Conservation (phyloP, 2,113 vertebrate genomes). For the Heliornis fulica region DNA sequence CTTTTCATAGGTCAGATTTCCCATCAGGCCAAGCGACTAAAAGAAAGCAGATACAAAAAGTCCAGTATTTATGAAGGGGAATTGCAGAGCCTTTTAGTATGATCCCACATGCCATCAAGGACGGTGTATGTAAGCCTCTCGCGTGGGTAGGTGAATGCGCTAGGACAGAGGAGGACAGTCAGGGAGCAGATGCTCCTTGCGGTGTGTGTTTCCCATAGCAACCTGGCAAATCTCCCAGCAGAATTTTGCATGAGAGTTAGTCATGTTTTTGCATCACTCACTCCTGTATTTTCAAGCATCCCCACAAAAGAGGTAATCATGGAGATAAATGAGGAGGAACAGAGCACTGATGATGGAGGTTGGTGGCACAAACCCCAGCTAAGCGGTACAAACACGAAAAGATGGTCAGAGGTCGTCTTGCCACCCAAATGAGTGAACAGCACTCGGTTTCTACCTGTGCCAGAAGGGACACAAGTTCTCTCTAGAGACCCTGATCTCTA, state of each 20-base stretch:
- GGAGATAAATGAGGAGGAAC: neutral
- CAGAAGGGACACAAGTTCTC: neutral
- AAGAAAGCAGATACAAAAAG: neutral
- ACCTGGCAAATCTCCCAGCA: conserved; percentile 47
- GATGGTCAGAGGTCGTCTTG: neutral
- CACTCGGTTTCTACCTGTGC: neutral
- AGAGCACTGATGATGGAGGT: neutral
- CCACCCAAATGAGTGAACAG: neutral
- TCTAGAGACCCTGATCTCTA: neutral
- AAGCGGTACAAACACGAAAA: neutral
- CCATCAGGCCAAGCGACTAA: rapidly evolving
- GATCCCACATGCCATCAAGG: neutral
- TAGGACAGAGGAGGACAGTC: neutral
- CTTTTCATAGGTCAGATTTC: neutral
- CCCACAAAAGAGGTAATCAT: neutral
- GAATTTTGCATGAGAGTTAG: neutral
- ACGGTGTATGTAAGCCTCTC: neutral
- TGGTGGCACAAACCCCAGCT: neutral
- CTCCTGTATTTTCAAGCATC: conserved; percentile 5
- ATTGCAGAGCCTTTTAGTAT: neutral
- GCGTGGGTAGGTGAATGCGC: neutral
- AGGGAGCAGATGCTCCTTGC: conserved; percentile 24
- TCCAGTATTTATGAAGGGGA: neutral
- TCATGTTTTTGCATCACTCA: conserved; percentile 14
- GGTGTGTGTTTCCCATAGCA: conserved; percentile 25